Base-by-base conservation (phyloP, 2,797 vertebrate species). In the Neostethus bicornis region DNA sequence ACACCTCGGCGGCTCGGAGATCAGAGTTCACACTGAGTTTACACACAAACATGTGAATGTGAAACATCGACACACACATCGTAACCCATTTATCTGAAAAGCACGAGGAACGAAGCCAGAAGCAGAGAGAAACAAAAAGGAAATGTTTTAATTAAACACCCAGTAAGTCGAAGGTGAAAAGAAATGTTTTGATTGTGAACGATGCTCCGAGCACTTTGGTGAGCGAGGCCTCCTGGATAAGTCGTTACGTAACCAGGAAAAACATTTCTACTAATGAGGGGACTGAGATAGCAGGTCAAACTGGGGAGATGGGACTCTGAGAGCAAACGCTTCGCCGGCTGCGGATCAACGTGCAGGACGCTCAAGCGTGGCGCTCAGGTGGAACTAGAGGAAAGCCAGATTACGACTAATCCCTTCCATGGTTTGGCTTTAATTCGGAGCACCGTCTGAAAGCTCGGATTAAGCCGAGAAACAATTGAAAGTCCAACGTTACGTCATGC, bases 191-290 rank as follows among this genome's bases (percentile, higher is more conserved):
- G n/a, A 74, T 37, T 59, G 34, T 47, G 44, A 74, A 5, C 51
- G 69, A 52, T 43, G 59, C 64, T 66, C 1, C n/a, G n/a, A n/a
- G n/a, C n/a, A n/a, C n/a, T n/a, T n/a, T n/a, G n/a, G n/a, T n/a
- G n/a, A n/a, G n/a, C n/a, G n/a, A 51, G 53, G 66, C 60, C 56
- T 41, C 47, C 53, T 50, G 73, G 73, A 73, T 71, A 59, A 78
- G 50, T 70, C 64, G 1, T 85, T 87, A 85, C 50, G 60, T 79
- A 85, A 88, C 69, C 52, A 64, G 69, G 74, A 68, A 59, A 72
- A 73, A 75, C 50, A 52, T 66, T 71, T 61, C 31, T 31, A 56
- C 72, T 75, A 75, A 84, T 72, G 69, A 63, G 51, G 32, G 61
- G 61, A 64, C 2, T 57, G 66, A 70, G 74, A 70, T 73, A 77